Percentiles rank a stretch among this genome's conserved stretches.
These are phyloP conservation scores for Dynastes tityus DNA, from an alignment of 2,888 invertebrate genomes.

Conservation along the genomic window DNA sequence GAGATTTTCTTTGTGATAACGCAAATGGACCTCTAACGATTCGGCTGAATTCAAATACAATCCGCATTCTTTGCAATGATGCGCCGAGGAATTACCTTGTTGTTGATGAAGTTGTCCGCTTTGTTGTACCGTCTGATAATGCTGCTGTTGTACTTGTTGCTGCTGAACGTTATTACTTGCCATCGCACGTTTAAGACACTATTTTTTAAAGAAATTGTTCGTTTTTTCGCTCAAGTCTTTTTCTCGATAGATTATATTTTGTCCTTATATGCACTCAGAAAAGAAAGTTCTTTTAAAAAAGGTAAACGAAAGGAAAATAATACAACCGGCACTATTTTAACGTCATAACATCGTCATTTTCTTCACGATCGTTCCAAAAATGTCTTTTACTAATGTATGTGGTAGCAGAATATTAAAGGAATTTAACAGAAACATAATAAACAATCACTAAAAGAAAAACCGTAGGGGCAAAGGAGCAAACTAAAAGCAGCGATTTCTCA, in stretches of 20 bases:
- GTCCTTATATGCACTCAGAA: constrained; percentile 14
- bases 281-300: constrained; percentile 60
- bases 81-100: constrained; percentile 73
- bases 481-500: not conserved
- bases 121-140: constrained; percentile 53
- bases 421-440: constrained; percentile 59
- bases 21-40: constrained; percentile 85
- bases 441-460: constrained; percentile 14
- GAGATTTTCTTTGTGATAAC: constrained; percentile 85
- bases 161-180: constrained; percentile 64
- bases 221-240: constrained; percentile 19
- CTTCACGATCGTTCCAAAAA: constrained; percentile 50
- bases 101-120: constrained; percentile 58
- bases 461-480: not conserved
- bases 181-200: constrained; percentile 62
- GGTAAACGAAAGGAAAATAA: constrained; percentile 63
- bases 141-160: constrained; percentile 9
- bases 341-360: constrained; percentile 70
- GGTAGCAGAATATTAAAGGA: constrained; percentile 47
- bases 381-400: not conserved
- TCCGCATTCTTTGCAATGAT: constrained; percentile 85
- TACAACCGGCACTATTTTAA: constrained; percentile 69
- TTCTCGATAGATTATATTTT: not conserved
- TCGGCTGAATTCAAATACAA: constrained; percentile 83
- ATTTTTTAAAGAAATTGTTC: constrained; percentile 22